Evolutionary conservation across 2,797 vertebrate species (phyloP), one percentile per base, ranked within the genome.

Genomic region (Sebastes hubbsi): DNA sequence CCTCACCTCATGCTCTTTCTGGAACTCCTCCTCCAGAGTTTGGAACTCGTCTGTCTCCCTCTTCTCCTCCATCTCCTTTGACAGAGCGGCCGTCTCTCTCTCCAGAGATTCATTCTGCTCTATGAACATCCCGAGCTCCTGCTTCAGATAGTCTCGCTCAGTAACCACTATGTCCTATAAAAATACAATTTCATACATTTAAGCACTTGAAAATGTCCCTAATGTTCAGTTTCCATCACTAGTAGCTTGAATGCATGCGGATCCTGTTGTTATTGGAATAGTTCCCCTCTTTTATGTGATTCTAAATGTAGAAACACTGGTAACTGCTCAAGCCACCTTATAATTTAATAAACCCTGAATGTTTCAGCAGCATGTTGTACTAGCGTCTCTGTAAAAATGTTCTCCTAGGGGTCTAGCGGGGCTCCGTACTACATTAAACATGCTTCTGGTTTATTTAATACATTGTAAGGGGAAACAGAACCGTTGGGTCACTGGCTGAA

Each of bases 21-120:
- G 90, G 66, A 93, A 86, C 89, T 95, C 93, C 52, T 95, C 95
- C 91, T 99, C 98, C 34, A 99, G 94, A 58, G 77, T 81, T 73
- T 95, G 92, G 88, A 99, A 99, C 90, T 98, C 97, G 0, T 97
- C 94, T 3, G 88, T 82, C 58, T 98, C 97, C 8, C 27, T 79
- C 80, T 93, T 97, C 78, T 98, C 97, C 59, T 94, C 63, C 1
- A 95, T 70, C 25, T 96, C 93, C 58, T 85, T 76, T 2, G 77
- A 82, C 4, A 96, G 77, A 32, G 38, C 25, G 1, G 78, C 65
- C 0, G 89, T 93, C 34, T 94, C 93, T 2, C 75, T 85, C 55
- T 92, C 88, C 60, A 95, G 76, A 27, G 1, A 30, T n/a, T 80
- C 18, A 0, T 27, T 92, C 61, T 93, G 85, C 68, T 93, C 88